Evolutionary conservation across 92 coral and sea anemone genomes (phyloP).

Genomic region (Porites divaricata): DNA sequence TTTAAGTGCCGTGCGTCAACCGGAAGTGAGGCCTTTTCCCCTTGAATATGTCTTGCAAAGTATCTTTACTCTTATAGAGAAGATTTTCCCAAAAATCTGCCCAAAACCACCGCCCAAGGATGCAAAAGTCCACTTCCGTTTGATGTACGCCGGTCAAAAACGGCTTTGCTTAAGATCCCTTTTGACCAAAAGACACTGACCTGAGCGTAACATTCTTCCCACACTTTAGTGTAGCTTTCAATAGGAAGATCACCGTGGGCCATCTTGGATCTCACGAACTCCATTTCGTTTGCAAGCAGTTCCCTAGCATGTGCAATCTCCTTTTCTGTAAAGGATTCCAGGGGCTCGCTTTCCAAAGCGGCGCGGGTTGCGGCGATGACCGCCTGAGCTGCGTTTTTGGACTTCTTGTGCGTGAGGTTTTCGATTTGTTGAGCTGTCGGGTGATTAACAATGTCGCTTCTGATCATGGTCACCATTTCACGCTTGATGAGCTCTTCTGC

Average conservation of each 20-base stretch:
- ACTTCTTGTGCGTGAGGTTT: slow-evolving; percentile 89
- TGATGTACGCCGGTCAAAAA: neutral
- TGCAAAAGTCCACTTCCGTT: no score
- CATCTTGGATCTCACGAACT: slow-evolving; percentile 85
- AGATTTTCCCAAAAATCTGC: no score
- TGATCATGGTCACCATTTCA: slow-evolving; percentile 94
- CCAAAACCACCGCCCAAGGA: no score
- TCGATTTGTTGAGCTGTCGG: slow-evolving; percentile 90
- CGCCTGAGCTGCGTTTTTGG: slow-evolving; percentile 79
- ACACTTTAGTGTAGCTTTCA: slow-evolving; percentile 97
- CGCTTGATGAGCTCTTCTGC: slow-evolving; percentile 97
- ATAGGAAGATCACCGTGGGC: slow-evolving; percentile 93
- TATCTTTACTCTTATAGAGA: no score
- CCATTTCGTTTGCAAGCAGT: slow-evolving; percentile 82
- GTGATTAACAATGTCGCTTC: slow-evolving; percentile 87
- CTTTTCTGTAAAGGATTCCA: slow-evolving; percentile 87
- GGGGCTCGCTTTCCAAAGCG: slow-evolving; percentile 78
- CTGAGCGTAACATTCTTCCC: slow-evolving; percentile 98
- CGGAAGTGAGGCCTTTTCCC: no score
- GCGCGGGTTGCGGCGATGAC: slow-evolving; percentile 87
- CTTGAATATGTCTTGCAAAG: no score
- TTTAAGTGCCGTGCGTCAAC: no score
- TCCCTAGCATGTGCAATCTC: slow-evolving; percentile 83
- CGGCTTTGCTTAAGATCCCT: neutral
- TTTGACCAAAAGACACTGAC: slow-evolving; percentile 20